Evolutionary conservation across 2,888 invertebrate genomes (phyloP), one percentile per base, ranked within the genome.

Genomic region (Troilus luridus): DNA sequence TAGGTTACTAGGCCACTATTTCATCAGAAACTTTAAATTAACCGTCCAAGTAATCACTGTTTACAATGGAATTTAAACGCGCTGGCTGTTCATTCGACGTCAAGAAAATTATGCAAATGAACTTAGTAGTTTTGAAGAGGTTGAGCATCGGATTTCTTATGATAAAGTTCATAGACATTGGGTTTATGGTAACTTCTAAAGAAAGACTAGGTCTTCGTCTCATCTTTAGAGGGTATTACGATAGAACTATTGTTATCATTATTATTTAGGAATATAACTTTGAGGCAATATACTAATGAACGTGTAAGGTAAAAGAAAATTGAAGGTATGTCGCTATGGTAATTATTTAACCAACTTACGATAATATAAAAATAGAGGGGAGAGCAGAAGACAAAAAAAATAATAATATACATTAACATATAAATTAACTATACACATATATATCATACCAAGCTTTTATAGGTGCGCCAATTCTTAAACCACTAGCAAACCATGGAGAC

Each of bases 101-200:
- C 17, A 77, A 41, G 72, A 77, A 77, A 27, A 77, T 77, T 77
- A 77, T 77, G 72, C 72, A 77, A 77, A 77, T 77, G 27, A 77
- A 77, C 41, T 41, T 27, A 41, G 27, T 77, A 77, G 72, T 77
- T 77, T 77, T 19, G 72, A 41, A 41, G 41, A 77, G 27, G 12
- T 41, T 17, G 41, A 41, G 72, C 41, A 27, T 72, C 0, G 72
- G 72, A 72, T 27, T 27, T 77, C 72, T 77, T 77, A 77, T 7
- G 19, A 19, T 12, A 77, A 77, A 19, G 27, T 77, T 77, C 41
- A 41, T 77, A 77, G 19, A 14, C 27, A 77, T 77, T 27, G 72
- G 27, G 17, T 41, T 77, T 77, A 77, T 41, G 7, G 27, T 41
- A 77, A 41, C 41, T 77, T 77, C 41, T 3, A 41, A 0, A 41